Evolutionary conservation across 2,888 invertebrate species (phyloP), one percentile per base, ranked within the genome.

Genomic region (Machimus rusticus): DNA sequence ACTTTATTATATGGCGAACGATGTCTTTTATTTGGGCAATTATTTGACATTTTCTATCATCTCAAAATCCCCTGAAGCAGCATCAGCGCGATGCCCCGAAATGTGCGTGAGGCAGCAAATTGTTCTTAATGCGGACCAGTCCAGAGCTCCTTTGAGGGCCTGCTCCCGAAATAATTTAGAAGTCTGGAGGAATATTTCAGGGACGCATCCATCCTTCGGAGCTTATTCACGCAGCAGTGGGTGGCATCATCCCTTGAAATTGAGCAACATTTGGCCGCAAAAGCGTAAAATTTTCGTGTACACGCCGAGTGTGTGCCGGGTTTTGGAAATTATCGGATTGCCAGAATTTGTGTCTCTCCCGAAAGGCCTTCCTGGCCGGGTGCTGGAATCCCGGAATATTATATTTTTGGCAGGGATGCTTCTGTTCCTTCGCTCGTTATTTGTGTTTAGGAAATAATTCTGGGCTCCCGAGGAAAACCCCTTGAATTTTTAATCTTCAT

Each of bases 181-280:
- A 46, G 43, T 79, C 57, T 57, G 19, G 23, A 57, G 16, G 43
- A 84, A 37, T 66, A 66, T 57, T 84, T 84, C 39, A 12, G 66
- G 82, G 37, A 19, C 82, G 39, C 23, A 37, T 84, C 39, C 23
- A 37, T 84, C 39, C 39, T 34, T 66, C 8, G 23, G 66, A 84
- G 39, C 66, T 66, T 84, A 66, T 84, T 37, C 39, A 55, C 66
- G 34, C 5, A 79, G 28, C 31, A 16, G n/a, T 39, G 79, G 34
- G 55, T 57, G 79, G 66, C 82, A 84, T 84, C 82, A 19, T 37
- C 39, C 82, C 66, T 66, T 84, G 66, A 84, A 84, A 66, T 84
- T 66, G 57, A 66, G 82, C 66, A 84, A 37, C 82, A 84, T 84
- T 84, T 84, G 82, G 66, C 39, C 82, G 66, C 57, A 84, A 84